phyloP scores from a whole-genome alignment of 2,888 invertebrate species.

The Agrochola macilenta region DNA sequence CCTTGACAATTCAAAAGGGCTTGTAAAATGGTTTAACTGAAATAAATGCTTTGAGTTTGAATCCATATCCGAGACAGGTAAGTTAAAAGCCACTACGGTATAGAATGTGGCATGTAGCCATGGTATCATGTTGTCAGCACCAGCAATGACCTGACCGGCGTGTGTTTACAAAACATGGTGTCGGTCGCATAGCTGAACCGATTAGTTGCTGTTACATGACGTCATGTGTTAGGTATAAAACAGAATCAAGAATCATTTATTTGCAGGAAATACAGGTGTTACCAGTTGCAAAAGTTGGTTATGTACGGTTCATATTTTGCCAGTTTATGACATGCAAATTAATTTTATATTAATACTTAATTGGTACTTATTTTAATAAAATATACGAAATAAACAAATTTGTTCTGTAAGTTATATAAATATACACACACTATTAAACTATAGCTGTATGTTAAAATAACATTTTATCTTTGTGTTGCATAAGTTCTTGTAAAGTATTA shows the following conservation, averaged over 20 bases:
- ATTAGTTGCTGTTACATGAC: conserved; percentile 9
- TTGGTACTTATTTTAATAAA: neutral
- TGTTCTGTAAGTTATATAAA: neutral
- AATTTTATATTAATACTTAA: neutral
- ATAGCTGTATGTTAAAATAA: neutral
- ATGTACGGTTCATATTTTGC: neutral
- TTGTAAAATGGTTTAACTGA: no score
- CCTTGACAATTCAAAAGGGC: neutral
- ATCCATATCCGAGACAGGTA: neutral
- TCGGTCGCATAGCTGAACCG: conserved; percentile 35
- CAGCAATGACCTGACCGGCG: conserved; percentile 2
- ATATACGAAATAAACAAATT: neutral
- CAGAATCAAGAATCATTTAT: neutral
- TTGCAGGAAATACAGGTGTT: neutral
- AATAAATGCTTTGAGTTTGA: neutral
- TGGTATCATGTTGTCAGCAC: conserved; percentile 16
- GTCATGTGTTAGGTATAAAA: conserved; percentile 4
- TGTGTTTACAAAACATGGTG: conserved; percentile 53
- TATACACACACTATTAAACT: neutral
- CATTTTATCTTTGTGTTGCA: neutral
- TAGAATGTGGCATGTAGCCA: neutral
- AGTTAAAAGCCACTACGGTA: neutral
- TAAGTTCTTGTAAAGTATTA: neutral
- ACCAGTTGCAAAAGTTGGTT: neutral
- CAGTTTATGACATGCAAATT: neutral